A percentile compares a stretch with the other conserved stretches of the same genome.
phyloP scores from a whole-genome alignment of 2,113 vertebrate species.

The Empidonax traillii region DNA sequence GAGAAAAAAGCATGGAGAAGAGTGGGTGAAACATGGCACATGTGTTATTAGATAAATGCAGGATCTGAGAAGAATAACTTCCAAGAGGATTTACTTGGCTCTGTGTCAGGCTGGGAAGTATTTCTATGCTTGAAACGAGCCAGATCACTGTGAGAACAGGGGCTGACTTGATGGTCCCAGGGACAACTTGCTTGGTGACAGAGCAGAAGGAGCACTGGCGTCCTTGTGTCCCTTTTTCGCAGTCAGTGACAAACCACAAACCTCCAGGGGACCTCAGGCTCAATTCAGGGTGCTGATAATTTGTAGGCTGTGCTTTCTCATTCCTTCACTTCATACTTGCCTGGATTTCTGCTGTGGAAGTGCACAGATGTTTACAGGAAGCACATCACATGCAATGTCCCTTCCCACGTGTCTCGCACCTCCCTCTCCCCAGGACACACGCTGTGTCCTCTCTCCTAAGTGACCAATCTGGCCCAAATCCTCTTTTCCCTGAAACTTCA shows the following conservation, averaged over 20 bases:
- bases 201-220: background rate
- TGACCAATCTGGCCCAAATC: background rate
- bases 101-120: background rate
- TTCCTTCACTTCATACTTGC: background rate
- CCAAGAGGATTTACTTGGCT: background rate
- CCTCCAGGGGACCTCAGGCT: background rate
- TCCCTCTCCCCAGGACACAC: background rate
- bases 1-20: background rate
- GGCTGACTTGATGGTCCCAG: background rate
- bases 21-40: background rate
- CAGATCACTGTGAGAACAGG: background rate
- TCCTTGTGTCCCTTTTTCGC: background rate
- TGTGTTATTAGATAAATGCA: background rate
- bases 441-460: background rate
- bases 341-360: background rate
- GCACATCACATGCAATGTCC: fast-evolving
- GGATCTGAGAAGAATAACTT: background rate
- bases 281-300: background rate
- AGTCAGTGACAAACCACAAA: fast-evolving
- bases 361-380: background rate
- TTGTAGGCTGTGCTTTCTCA: background rate
- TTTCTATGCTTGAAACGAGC: background rate
- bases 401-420: background rate
- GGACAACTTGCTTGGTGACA: background rate
- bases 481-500: background rate